Evolutionary conservation across 2,888 invertebrate species (phyloP).

Genomic region (Dugesia japonica): DNA sequence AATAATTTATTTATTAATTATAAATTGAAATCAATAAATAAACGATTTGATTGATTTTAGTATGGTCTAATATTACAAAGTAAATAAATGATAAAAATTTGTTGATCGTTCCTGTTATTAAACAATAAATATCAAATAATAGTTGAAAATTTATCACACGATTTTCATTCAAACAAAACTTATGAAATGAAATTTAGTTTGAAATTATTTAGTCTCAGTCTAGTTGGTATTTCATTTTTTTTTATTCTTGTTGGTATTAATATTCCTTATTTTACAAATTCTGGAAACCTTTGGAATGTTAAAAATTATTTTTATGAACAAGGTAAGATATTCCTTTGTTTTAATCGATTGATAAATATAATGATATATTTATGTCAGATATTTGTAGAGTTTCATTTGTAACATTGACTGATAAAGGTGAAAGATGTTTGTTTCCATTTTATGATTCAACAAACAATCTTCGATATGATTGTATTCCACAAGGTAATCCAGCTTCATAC

Average conservation of each 20-base stretch:
- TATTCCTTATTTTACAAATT: neutral
- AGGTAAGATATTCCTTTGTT: neutral
- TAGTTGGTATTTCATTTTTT: neutral
- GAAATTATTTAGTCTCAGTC: neutral
- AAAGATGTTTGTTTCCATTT: neutral
- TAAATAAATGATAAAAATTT: no score
- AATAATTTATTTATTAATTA: no score
- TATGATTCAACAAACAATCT: neutral
- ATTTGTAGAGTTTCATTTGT: neutral
- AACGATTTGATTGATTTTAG: no score
- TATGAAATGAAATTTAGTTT: slow-evolving; percentile 1
- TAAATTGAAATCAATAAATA: no score
- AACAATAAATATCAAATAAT: no score
- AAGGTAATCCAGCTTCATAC: neutral
- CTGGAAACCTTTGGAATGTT: neutral
- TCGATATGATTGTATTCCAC: neutral
- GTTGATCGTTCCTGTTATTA: no score
- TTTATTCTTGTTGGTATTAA: neutral
- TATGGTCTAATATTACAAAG: no score
- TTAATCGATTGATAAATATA: no score
- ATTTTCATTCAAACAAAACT: no score
- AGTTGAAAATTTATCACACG: no score
- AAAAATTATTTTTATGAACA: neutral
- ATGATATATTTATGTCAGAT: neutral
- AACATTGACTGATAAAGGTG: neutral